Base-by-base conservation (phyloP, 2,113 vertebrate species). In the Apodemus sylvaticus region DNA sequence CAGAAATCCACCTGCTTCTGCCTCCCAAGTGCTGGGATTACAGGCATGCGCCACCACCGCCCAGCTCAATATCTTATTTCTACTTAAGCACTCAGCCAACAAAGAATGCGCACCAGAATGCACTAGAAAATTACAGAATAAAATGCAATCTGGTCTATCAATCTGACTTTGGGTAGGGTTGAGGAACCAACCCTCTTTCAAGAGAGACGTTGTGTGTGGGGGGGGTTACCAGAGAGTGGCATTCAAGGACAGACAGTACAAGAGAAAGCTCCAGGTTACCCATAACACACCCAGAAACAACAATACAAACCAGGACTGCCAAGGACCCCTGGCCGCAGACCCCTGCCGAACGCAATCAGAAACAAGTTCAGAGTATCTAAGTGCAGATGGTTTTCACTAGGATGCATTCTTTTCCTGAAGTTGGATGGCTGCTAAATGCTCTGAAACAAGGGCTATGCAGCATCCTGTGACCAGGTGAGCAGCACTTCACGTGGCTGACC, bases 201-300 rank as follows among this genome's bases (percentile, higher is more conserved):
- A 12, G 6, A 17, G 2, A 16, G 48, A 34, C 0, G 16, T 39
- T 14, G 0, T 6, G n/a, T n/a, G n/a, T n/a, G n/a, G n/a, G n/a
- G n/a, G 64, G 39, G 48, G 53, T 7, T 45, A 39, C 55, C 55
- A 2, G 26, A 11, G 78, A 74, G 58, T 36, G 14, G 42, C 13
- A 13, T 76, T 90, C 86, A n/a, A 58, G 79, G 86, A 53, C 13
- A 81, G 70, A 53, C 10, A 81, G 64, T 10, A 1, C 8, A 7
- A 1, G 39, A 45, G 29, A 73, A 34, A 78, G n/a, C 45, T 74
- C 26, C 42, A n/a, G 34, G 8, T 29, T 51, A 70, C n/a, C 58
- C 53, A 86, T 39, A 26, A 53, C 20, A 42, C 19, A 70, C 26
- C 42, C 39, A 24, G 55, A 53, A 94, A n/a, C 31, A n/a, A 13